phyloP scores from a whole-genome alignment of 2,888 invertebrate species.

The Eilema caniola region DNA sequence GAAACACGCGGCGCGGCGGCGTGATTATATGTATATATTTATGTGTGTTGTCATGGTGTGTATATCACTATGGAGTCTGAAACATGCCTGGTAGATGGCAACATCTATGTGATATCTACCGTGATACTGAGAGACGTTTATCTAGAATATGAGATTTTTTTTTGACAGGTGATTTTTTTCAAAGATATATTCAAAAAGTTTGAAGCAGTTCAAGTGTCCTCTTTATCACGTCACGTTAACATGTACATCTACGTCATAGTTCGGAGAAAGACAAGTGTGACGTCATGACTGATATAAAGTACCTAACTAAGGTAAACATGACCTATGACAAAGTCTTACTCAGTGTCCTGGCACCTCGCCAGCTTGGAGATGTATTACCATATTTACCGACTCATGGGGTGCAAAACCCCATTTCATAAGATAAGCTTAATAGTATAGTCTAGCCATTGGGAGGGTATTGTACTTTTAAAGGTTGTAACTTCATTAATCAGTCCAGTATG shows the following conservation, averaged over 20 bases:
- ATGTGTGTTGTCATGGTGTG: too few relatives aligned
- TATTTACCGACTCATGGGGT: neutral
- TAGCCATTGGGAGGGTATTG: neutral
- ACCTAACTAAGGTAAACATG: constrained; percentile 9
- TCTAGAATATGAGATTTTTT: too few relatives aligned
- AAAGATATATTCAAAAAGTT: too few relatives aligned
- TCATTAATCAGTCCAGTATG: neutral
- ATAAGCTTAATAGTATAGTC: neutral
- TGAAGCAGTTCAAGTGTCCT: neutral
- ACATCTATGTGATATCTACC: too few relatives aligned
- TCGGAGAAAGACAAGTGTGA: neutral
- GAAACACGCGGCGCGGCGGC: too few relatives aligned
- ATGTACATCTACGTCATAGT: neutral
- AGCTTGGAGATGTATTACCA: neutral
- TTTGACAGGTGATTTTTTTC: too few relatives aligned
- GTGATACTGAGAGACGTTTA: too few relatives aligned
- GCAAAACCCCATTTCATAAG: neutral
- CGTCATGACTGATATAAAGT: neutral
- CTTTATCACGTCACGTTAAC: neutral
- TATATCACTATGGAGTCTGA: too few relatives aligned
- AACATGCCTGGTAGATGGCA: too few relatives aligned
- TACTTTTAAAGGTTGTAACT: neutral
- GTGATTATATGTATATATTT: too few relatives aligned
- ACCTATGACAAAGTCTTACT: constrained; percentile 12
- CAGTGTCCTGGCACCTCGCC: constrained; percentile 5